Conservation (phyloP, 2,888 invertebrate genomes). For the Tortricodes alternella region DNA sequence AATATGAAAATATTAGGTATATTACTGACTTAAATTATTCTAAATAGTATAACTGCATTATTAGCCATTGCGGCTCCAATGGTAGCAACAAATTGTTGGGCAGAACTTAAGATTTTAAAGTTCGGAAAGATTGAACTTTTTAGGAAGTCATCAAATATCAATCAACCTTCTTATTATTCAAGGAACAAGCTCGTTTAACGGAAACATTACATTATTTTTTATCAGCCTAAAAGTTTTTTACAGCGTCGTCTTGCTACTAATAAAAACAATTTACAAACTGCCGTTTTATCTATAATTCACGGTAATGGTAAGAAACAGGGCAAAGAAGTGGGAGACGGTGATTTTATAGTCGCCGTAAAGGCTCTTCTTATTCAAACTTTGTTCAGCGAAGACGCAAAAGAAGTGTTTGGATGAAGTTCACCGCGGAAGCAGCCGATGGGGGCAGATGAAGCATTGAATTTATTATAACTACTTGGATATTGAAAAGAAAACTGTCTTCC, state of each 20-base stretch:
- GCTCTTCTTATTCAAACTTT: slow-evolving; percentile 7
- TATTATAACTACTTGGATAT: too few species aligned
- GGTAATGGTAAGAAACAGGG: not conserved
- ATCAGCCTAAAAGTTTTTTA: not conserved
- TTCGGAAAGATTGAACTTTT: too few species aligned
- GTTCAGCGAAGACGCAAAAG: not conserved
- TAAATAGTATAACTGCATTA: too few species aligned
- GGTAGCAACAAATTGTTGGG: too few species aligned
- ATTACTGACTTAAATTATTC: too few species aligned
- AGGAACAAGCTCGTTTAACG: not conserved
- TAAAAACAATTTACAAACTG: not conserved
- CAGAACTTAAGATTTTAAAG: too few species aligned
- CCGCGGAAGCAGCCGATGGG: not conserved
- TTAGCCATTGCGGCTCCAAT: too few species aligned
- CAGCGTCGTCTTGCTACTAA: not conserved
- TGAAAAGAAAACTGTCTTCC: too few species aligned
- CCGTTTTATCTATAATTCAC: slow-evolving; percentile 4
- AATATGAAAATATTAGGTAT: too few species aligned
- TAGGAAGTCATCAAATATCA: too few species aligned
- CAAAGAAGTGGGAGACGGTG: slow-evolving; percentile 9
- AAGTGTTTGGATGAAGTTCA: slow-evolving; percentile 9
- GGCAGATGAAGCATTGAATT: not conserved
- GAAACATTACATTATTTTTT: not conserved
- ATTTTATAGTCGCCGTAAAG: slow-evolving; percentile 15
- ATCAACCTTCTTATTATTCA: too few species aligned